Evolutionary conservation across 2,797 vertebrate genomes (phyloP).

Genomic region (Heterohyrax brucei): DNA sequence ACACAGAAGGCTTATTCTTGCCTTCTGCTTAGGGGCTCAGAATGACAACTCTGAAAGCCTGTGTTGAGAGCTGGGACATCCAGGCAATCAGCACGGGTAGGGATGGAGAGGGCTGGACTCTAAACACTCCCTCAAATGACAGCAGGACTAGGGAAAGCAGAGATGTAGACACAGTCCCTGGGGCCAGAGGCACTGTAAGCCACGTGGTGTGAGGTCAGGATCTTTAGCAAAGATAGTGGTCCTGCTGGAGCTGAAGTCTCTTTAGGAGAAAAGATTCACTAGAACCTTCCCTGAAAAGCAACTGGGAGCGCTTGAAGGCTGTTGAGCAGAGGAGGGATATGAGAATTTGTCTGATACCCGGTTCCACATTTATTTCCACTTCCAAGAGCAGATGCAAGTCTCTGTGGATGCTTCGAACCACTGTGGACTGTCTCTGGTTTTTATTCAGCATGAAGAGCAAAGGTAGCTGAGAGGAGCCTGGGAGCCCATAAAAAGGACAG

Average conservation of each 20-base stretch:
- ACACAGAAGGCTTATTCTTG: background rate
- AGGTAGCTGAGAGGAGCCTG: background rate
- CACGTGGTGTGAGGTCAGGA: background rate
- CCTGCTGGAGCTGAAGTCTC: background rate
- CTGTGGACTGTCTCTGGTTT: background rate
- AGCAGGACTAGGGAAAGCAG: background rate
- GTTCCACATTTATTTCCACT: background rate
- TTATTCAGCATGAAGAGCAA: background rate
- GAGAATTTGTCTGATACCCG: background rate
- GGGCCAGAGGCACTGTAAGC: background rate
- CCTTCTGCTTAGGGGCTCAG: background rate
- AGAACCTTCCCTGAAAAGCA: background rate
- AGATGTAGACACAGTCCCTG: accelerated
- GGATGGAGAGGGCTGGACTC: background rate
- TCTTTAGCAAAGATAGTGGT: background rate
- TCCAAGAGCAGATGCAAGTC: background rate
- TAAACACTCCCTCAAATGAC: background rate
- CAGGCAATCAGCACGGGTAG: background rate
- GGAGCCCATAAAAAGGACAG: background rate
- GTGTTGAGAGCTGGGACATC: background rate
- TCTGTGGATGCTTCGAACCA: background rate
- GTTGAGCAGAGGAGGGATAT: background rate
- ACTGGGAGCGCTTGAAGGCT: background rate
- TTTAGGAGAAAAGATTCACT: background rate
- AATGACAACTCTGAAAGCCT: accelerated